A percentile compares a stretch with the other conserved stretches of the same genome.
Evolutionary conservation across 2,797 vertebrate species (phyloP).

Genomic region (Clarias platycephalus): DNA sequence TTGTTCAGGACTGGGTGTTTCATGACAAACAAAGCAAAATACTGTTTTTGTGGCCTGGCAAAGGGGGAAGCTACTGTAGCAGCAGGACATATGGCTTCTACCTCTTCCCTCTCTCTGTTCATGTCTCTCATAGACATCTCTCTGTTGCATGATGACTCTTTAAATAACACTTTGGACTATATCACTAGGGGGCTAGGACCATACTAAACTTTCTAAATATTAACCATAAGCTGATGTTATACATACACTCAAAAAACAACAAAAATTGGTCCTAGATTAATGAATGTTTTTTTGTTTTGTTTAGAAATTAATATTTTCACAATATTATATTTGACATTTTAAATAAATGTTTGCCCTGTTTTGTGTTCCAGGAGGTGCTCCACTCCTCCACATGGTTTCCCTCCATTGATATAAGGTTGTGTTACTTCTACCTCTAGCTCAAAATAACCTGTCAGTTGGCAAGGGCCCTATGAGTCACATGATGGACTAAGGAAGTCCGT

Average conservation of each 20-base stretch:
- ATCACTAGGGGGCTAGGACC: background rate
- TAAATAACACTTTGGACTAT: no score
- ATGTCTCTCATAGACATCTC: background rate
- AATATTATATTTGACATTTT: background rate
- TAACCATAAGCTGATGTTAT: background rate
- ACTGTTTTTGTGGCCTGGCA: background rate
- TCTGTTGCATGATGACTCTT: no score
- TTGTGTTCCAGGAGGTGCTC: background rate
- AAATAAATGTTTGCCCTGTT: background rate
- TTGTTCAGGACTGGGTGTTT: constrained; percentile 3
- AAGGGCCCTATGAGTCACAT: background rate
- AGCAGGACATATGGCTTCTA: constrained; percentile 2
- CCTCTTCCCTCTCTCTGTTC: background rate
- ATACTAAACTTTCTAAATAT: background rate
- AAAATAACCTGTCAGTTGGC: background rate
- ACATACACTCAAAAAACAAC: background rate
- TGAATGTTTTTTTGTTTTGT: background rate
- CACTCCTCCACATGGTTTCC: background rate
- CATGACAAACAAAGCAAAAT: background rate
- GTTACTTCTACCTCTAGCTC: background rate
- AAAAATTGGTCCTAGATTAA: background rate
- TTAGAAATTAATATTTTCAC: no score
- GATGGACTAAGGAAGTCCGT: background rate
- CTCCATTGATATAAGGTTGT: background rate
- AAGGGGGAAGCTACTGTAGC: background rate